Evolutionary conservation across 2,888 invertebrate genomes (phyloP), one percentile per base, ranked within the genome.

Genomic region (Drosophila flavopinicola): DNA sequence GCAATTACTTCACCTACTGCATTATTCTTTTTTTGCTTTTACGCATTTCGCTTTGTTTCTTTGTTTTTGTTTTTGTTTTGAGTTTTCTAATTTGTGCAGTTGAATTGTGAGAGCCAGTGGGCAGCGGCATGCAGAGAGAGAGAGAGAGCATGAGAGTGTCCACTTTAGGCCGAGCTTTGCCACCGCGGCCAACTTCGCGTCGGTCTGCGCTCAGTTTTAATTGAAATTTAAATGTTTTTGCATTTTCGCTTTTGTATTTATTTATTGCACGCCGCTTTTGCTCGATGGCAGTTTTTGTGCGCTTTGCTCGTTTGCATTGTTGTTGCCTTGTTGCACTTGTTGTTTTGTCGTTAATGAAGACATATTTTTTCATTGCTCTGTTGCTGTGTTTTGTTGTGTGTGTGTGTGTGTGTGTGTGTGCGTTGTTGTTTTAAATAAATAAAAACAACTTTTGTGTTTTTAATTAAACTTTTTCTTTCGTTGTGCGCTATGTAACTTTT

Each of bases 191-290:
- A 59, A 76, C 68, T 71, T 75, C 48, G 29, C 57, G 49, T 48
- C 54, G 33, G 23, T 6, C 15, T 24, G 32, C 63, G 52, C 51
- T 67, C 58, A 53, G 48, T 74, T 80, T 78, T 87, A 85, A 87
- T 85, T 83, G 87, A 85, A 86, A 86, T 84, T 87, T 85, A 83
- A 86, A 85, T 84, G 86, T 76, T 86, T 78, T 83, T 80, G 66
- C 82, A 72, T 73, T 75, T 69, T n/a, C n/a, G 54, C 75, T 66
- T 67, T 78, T 66, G 70, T 73, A 65, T 76, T 82, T 78, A 74
- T 78, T 78, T 83, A 71, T 71, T 71, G 71, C 67, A 54, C 6
- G 51, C 54, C 47, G 66, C 72, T 51, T 30, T 66, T 49, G 42
- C 45, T 38, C 15, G 57, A 35, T 9, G 30, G 38, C 38, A 20